phyloP scores from a whole-genome alignment of 2,113 vertebrate genomes.

The Apteryx mantelli region DNA sequence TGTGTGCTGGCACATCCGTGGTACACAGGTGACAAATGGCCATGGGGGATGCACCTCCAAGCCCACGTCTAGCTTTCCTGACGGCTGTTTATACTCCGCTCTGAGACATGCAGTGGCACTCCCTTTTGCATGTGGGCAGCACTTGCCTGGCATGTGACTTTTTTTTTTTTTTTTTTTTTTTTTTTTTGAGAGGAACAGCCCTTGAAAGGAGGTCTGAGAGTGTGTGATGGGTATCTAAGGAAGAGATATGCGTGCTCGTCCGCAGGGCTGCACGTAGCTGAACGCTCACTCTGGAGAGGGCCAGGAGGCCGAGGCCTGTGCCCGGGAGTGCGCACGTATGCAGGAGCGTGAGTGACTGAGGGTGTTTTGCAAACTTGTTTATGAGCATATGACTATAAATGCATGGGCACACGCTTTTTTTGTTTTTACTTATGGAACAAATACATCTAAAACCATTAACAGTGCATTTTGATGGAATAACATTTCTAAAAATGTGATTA shows the following conservation, averaged over 20 bases:
- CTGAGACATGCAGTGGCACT: neutral
- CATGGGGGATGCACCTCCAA: neutral
- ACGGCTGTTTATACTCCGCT: neutral
- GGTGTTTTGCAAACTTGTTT: neutral
- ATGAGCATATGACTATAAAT: rapidly evolving
- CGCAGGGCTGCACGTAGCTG: too few relatives aligned
- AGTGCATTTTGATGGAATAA: neutral
- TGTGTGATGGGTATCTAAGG: neutral
- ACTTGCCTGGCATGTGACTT: rapidly evolving
- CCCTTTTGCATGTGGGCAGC: neutral
- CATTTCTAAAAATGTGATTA: slow-evolving; percentile 13
- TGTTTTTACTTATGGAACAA: neutral
- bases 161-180: too few relatives aligned
- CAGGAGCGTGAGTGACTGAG: neutral
- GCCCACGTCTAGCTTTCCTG: rapidly evolving
- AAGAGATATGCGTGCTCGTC: neutral
- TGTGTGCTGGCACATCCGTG: neutral
- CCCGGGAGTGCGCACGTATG: rapidly evolving
- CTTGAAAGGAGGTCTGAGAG: neutral
- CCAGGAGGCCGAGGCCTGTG: neutral
- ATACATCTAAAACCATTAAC: neutral
- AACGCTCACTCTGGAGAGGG: too few relatives aligned
- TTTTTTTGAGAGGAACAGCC: neutral
- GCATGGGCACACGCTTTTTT: neutral
- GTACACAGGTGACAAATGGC: neutral